Conservation (phyloP, 1,140 invertebrate species). For the Mylabris phalerata region DNA sequence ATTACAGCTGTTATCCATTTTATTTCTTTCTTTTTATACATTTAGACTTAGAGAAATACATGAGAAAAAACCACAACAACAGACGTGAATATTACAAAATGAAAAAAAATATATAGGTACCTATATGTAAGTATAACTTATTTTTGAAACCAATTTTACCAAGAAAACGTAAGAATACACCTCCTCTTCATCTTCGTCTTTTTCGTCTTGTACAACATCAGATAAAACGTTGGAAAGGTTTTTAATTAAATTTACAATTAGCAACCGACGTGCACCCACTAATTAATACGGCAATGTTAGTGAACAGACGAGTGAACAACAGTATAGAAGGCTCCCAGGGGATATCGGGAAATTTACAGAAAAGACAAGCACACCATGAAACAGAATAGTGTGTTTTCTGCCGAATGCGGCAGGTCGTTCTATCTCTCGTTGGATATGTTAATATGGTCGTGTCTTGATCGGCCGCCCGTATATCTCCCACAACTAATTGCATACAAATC, state of each 20-base stretch:
- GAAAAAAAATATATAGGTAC: neutral
- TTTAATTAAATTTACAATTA: slow-evolving; percentile 39
- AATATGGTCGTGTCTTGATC: slow-evolving; percentile 16
- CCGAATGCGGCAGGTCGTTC: neutral
- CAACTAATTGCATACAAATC: slow-evolving; percentile 41
- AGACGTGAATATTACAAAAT: neutral
- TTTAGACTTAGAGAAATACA: neutral
- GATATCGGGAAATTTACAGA: slow-evolving; percentile 1
- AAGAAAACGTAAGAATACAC: slow-evolving; percentile 26
- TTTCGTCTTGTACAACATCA: slow-evolving; percentile 21
- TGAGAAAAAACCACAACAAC: neutral
- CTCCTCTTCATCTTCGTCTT: slow-evolving; percentile 24
- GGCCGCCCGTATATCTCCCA: slow-evolving; percentile 24
- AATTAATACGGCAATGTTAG: slow-evolving; percentile 31
- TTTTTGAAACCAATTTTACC: too few relatives aligned
- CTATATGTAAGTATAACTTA: too few relatives aligned
- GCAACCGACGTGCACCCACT: slow-evolving; percentile 35
- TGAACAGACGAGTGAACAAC: slow-evolving; percentile 1
- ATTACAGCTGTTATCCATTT: slow-evolving; percentile 4
- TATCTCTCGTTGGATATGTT: slow-evolving; percentile 22
- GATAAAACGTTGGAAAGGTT: slow-evolving; percentile 25
- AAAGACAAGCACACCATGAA: slow-evolving; percentile 5
- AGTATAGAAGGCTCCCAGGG: slow-evolving; percentile 10
- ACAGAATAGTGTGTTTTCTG: slow-evolving; percentile 5
- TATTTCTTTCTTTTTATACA: too few relatives aligned